Evolutionary conservation across 2,888 invertebrate genomes (phyloP).

Genomic region (Melieria crassipennis): DNA sequence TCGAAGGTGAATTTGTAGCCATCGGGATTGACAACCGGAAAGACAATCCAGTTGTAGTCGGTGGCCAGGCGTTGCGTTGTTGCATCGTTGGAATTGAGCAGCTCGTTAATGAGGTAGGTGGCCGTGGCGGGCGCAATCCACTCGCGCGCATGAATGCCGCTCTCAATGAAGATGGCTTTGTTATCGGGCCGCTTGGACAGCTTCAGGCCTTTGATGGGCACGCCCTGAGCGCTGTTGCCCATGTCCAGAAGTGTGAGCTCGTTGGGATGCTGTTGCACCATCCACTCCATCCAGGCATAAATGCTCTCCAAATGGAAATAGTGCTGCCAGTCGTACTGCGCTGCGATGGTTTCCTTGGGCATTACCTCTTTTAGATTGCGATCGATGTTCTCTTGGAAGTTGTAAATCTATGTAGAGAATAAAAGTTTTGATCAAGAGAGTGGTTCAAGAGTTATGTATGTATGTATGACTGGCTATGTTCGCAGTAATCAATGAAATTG

Average conservation of each 20-base stretch:
- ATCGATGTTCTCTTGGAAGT: constrained; percentile 56
- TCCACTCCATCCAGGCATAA: constrained; percentile 56
- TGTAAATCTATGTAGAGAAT: constrained; percentile 29
- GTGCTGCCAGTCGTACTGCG: constrained; percentile 57
- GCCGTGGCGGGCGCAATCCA: constrained; percentile 64
- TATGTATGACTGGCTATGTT: neutral
- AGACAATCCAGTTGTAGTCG: constrained; percentile 75
- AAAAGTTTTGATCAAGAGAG: too few relatives aligned
- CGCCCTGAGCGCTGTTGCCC: constrained; percentile 67
- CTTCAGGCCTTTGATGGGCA: constrained; percentile 66
- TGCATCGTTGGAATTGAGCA: constrained; percentile 60
- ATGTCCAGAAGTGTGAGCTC: constrained; percentile 63
- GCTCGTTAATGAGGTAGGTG: constrained; percentile 58
- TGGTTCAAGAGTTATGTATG: neutral
- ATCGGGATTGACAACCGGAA: constrained; percentile 80
- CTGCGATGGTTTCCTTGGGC: constrained; percentile 44
- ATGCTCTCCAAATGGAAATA: constrained; percentile 61
- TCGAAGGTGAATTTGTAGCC: constrained; percentile 80
- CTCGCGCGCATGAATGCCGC: constrained; percentile 65
- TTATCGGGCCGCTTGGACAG: constrained; percentile 61
- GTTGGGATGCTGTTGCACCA: constrained; percentile 48
- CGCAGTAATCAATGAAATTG: neutral
- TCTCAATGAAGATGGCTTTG: constrained; percentile 67
- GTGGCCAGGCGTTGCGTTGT: constrained; percentile 55
- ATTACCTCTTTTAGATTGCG: constrained; percentile 49